phyloP scores from a whole-genome alignment of 2,888 invertebrate species.

The Cordilura impudica region DNA sequence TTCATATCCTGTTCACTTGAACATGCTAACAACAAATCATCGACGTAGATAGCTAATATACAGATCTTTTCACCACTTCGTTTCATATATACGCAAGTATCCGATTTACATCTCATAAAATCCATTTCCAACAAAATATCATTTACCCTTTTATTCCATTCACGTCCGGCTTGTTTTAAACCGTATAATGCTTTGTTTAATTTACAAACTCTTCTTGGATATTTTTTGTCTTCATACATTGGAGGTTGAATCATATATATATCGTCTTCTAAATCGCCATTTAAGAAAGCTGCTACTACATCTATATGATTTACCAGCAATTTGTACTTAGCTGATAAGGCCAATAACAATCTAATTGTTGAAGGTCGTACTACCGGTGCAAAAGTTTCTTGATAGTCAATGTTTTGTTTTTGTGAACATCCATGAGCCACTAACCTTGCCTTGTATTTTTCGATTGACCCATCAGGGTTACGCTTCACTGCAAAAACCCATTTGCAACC shows the following conservation, averaged over 20 bases:
- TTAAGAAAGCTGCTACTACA: slow-evolving; percentile 29
- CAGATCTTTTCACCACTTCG: not conserved
- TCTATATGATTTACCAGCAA: not conserved
- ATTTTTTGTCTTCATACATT: slow-evolving; percentile 12
- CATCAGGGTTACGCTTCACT: not conserved
- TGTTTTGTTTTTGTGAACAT: not conserved
- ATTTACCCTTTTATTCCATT: slow-evolving; percentile 50
- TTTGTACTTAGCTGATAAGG: not conserved
- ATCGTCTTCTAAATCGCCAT: slow-evolving; percentile 31
- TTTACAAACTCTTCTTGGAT: slow-evolving; percentile 2
- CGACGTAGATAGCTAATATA: no score
- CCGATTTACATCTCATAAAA: slow-evolving; percentile 35
- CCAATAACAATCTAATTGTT: not conserved
- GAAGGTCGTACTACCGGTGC: not conserved
- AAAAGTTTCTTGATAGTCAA: not conserved
- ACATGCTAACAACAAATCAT: slow-evolving; percentile 46
- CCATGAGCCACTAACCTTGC: not conserved
- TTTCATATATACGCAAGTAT: slow-evolving; percentile 29
- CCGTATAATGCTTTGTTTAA: slow-evolving; percentile 26
- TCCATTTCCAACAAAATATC: slow-evolving; percentile 40
- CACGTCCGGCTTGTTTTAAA: slow-evolving; percentile 54
- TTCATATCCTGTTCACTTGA: slow-evolving; percentile 19
- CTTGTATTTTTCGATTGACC: not conserved
- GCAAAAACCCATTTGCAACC: no score
- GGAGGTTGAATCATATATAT: slow-evolving; percentile 38